Evolutionary conservation across 2,888 invertebrate genomes (phyloP).

Genomic region (Rhynchonema sp.): DNA sequence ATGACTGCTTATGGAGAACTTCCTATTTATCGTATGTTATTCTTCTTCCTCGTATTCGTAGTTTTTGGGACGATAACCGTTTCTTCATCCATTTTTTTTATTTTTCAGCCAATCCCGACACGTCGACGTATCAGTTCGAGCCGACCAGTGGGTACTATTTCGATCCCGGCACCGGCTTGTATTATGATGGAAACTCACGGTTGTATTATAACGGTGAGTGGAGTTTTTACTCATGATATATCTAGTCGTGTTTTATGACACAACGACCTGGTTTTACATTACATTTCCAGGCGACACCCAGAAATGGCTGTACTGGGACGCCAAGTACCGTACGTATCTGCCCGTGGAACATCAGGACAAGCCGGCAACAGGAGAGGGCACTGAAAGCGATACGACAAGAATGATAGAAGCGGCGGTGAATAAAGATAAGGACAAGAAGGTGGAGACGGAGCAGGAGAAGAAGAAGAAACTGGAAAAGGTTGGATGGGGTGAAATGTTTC

Average conservation of each 20-base stretch:
- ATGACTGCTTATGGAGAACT: conserved; percentile 10
- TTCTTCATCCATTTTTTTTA: neutral
- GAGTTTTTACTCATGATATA: too few relatives aligned
- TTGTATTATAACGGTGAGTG: neutral
- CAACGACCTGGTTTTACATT: too few relatives aligned
- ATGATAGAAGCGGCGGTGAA: neutral
- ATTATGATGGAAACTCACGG: conserved; percentile 55
- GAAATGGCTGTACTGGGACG: conserved; percentile 88
- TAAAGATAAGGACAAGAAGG: neutral
- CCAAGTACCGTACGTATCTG: conserved; percentile 31
- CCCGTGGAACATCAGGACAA: conserved; percentile 17
- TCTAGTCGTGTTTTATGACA: too few relatives aligned
- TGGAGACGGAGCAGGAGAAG: neutral
- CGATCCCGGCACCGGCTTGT: conserved; percentile 72
- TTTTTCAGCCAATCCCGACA: conserved; percentile 47
- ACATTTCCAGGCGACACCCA: too few relatives aligned
- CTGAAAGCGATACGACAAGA: neutral
- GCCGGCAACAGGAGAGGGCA: neutral
- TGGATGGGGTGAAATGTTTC: too few relatives aligned
- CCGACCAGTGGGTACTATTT: conserved; percentile 87
- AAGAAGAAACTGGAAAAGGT: neutral
- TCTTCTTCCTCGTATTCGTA: neutral
- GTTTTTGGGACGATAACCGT: too few relatives aligned
- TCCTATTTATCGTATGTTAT: conserved; percentile 7
- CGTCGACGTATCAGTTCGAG: conserved; percentile 75